Conservation (phyloP, 2,113 vertebrate genomes). For the Delphinapterus leucas region DNA sequence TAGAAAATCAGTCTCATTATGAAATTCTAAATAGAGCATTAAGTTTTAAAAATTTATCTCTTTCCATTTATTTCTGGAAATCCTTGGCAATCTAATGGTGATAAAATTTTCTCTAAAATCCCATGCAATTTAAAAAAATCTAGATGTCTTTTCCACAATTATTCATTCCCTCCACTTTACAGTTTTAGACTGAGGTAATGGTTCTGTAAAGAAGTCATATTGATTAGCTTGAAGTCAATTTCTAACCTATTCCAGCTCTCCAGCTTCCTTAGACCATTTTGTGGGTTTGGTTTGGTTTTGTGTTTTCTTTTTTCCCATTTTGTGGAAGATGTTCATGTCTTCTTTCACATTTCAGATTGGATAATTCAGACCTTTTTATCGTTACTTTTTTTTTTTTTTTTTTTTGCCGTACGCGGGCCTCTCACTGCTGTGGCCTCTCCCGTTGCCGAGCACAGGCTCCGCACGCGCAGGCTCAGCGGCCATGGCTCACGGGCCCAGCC, state of each 20-base stretch:
- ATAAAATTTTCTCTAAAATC: background rate
- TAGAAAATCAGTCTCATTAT: conserved; percentile 8
- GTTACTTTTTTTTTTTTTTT: background rate
- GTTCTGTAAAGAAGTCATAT: conserved; percentile 63
- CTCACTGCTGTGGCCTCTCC: no score
- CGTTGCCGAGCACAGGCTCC: no score
- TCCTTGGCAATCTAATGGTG: background rate
- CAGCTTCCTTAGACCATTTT: conserved; percentile 52
- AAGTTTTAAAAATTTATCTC: background rate
- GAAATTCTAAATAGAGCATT: conserved; percentile 10
- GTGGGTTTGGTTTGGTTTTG: background rate
- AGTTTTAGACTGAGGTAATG: conserved; percentile 76
- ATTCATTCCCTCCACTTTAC: conserved; percentile 77
- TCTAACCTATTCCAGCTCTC: conserved; percentile 45
- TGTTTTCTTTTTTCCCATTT: background rate
- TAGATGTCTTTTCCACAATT: conserved; percentile 53
- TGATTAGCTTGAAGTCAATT: conserved; percentile 64
- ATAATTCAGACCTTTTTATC: background rate
- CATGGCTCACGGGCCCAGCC: no score
- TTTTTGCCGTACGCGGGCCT: background rate
- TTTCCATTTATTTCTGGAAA: conserved; percentile 5
- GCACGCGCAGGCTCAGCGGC: no score
- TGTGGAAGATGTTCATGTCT: conserved; percentile 14
- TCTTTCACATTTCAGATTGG: conserved; percentile 61
- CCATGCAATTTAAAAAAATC: background rate